Conservation (phyloP, 1,140 invertebrate species). For the Sminthurides bifidus region DNA sequence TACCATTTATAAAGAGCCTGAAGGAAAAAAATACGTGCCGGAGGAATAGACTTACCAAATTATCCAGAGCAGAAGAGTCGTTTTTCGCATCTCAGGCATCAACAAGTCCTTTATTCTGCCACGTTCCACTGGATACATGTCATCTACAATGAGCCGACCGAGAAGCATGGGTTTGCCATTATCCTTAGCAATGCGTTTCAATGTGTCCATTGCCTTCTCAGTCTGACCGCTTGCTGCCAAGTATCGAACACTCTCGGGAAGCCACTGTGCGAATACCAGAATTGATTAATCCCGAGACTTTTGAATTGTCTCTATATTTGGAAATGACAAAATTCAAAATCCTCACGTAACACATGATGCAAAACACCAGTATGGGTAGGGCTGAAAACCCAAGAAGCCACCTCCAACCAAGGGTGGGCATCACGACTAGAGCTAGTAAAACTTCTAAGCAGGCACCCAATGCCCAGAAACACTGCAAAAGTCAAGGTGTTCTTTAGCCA, state of each 20-base stretch:
- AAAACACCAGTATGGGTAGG: slow-evolving; percentile 71
- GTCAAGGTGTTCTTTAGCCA: too few species aligned
- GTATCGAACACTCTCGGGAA: slow-evolving; percentile 83
- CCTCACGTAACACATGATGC: slow-evolving; percentile 34
- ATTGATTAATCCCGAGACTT: background rate
- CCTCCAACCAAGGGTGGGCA: slow-evolving; percentile 82
- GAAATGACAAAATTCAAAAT: background rate
- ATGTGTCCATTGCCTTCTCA: slow-evolving; percentile 70
- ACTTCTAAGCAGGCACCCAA: slow-evolving; percentile 87
- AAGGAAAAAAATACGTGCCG: background rate
- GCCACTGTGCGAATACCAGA: slow-evolving; percentile 54
- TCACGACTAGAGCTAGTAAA: slow-evolving; percentile 74
- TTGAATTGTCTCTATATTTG: background rate
- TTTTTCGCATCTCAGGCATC: slow-evolving; percentile 60
- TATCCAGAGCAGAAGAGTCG: slow-evolving; percentile 79
- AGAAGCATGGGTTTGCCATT: slow-evolving; percentile 80
- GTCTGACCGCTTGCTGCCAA: slow-evolving; percentile 71
- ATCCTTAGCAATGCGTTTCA: slow-evolving; percentile 72
- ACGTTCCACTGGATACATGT: slow-evolving; percentile 45
- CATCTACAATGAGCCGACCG: slow-evolving; percentile 74
- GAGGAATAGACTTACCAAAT: slow-evolving; percentile 58
- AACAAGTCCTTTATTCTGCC: slow-evolving; percentile 60
- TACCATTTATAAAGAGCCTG: background rate
- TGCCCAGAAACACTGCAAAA: slow-evolving; percentile 87
- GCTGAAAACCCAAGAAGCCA: slow-evolving; percentile 81